Evolutionary conservation across 2,113 vertebrate species (phyloP), one percentile per base, ranked within the genome.

Genomic region (Labeo catla): DNA sequence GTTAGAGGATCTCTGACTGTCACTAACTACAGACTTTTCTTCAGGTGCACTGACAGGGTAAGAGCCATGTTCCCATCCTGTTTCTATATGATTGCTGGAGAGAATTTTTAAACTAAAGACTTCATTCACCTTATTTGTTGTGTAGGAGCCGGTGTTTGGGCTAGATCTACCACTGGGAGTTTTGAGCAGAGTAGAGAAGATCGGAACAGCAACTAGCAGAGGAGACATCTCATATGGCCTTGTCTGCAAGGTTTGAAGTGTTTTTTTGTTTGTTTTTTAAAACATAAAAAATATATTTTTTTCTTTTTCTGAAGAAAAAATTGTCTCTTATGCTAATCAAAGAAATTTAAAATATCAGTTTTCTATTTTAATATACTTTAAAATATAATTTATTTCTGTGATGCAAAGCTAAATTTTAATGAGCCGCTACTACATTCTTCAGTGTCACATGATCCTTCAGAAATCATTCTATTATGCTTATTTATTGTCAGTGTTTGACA

Each of bases 11-110:
- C 95, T 0, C 92, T 99, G 89, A 98, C 95, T 1, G 95, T 99
- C 84, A 99, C 98, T 61, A 98, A 97, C 95, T 99, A 99, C 90
- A 96, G 98, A 83, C 93, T 99, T 5, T 98, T 98, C 93, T 99
- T 99, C 92, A 99, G 96, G 93, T 96, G 96, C 92, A 96, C 95
- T 92, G 97, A 97, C 92, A 95, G 96, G 96, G 98, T 89, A 84
- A 87, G 28, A n/a, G 10, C 49, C 84, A 84, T 7, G 36, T n/a
- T 2, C 84, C 52, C 52, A 72, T 47, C 8, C 21, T n/a, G 21
- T 47, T 12, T 28, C 15, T 21, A n/a, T 65, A 52, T 43, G 59
- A 72, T 11, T 36, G 39, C 34, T 66, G 66, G 36, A 57, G 8
- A 19, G 50, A 16, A 4, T 68, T 86, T 73, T 3, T n/a, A 61